These are phyloP conservation scores for Neomorphus geoffroyi DNA, from an alignment of 2,797 vertebrate genomes.

Conservation along the genomic window DNA sequence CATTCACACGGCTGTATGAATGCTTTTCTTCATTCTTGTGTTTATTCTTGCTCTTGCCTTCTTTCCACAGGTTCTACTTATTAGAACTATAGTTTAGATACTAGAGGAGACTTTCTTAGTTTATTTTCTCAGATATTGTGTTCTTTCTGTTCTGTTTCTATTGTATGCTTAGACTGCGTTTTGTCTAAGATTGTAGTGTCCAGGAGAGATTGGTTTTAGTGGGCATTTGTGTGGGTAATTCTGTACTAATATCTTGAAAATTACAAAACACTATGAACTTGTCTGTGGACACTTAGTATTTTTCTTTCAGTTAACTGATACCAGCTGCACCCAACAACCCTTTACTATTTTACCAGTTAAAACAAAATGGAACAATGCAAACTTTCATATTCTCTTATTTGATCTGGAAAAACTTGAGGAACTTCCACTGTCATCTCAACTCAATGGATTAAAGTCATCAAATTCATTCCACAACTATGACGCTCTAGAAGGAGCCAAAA, in stretches of 20 bases:
- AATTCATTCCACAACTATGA: conserved; percentile 64
- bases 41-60: background rate
- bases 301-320: conserved; percentile 50
- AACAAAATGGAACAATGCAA: conserved; percentile 60
- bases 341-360: conserved; percentile 75
- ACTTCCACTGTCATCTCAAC: conserved; percentile 55
- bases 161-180: background rate
- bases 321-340: conserved; percentile 32
- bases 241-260: background rate
- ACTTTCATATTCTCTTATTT: conserved; percentile 78
- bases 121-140: background rate
- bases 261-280: background rate
- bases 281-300: background rate
- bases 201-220: background rate
- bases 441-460: conserved; percentile 42
- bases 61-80: background rate
- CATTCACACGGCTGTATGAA: background rate
- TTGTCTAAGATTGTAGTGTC: background rate
- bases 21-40: background rate
- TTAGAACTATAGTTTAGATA: background rate
- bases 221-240: background rate
- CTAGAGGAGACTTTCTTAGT: background rate
- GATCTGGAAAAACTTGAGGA: conserved; percentile 76
- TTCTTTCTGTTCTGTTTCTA: background rate
- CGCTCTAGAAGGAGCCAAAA: conserved; percentile 69